Conservation (phyloP, 2,888 invertebrate species). For the Melanchra persicariae region DNA sequence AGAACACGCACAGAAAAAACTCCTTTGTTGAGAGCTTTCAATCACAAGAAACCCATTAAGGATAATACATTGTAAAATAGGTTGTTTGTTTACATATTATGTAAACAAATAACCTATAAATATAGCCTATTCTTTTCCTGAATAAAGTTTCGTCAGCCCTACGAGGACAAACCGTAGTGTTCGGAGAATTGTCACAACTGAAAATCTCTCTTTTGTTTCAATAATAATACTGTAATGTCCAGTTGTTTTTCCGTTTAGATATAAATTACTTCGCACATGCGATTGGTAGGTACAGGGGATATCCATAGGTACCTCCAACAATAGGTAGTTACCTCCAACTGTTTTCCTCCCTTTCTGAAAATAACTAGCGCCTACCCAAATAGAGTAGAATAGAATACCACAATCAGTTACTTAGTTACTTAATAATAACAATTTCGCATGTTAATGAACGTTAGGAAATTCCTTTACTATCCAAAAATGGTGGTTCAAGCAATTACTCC, state of each 20-base stretch:
- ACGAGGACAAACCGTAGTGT: not conserved
- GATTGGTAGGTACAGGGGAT: no score
- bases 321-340: no score
- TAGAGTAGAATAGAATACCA: not conserved
- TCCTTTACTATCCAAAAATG: not conserved
- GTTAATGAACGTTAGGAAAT: not conserved
- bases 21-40: not conserved
- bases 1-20: not conserved
- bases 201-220: not conserved
- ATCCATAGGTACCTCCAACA: no score
- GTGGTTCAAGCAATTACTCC: not conserved
- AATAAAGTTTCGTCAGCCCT: not conserved
- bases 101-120: no score
- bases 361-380: not conserved
- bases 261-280: conserved; percentile 10
- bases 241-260: conserved; percentile 1
- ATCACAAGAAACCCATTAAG: not conserved
- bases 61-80: not conserved
- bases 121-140: not conserved
- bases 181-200: not conserved
- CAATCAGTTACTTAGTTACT: not conserved
- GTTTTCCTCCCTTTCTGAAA: conserved; percentile 32
- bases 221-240: not conserved
- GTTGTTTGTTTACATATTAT: not conserved
- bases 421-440: not conserved